These are phyloP conservation scores for Rutpela maculata DNA, from an alignment of 2,888 invertebrate genomes.

Conservation along the genomic window DNA sequence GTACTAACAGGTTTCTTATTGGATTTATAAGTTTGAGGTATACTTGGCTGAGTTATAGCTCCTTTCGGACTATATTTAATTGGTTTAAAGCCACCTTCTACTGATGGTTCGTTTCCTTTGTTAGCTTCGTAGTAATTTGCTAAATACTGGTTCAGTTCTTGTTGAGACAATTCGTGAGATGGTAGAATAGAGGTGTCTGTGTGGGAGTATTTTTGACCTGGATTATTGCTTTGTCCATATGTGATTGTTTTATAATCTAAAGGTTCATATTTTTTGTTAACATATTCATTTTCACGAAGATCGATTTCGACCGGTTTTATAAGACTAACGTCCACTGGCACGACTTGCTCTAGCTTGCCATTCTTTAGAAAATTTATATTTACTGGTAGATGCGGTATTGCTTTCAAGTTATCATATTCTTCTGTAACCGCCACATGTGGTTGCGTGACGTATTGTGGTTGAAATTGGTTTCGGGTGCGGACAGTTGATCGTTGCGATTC, in stretches of 20 bases:
- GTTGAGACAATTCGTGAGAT: conserved; percentile 61
- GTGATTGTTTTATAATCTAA: conserved; percentile 4
- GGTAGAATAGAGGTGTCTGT: conserved; percentile 46
- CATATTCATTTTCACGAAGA: conserved; percentile 48
- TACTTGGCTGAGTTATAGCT: conserved; percentile 51
- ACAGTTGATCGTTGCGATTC: conserved; percentile 54
- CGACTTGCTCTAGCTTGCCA: conserved; percentile 56
- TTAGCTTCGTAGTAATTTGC: conserved; percentile 60
- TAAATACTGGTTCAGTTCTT: conserved; percentile 62
- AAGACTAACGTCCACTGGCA: conserved; percentile 64
- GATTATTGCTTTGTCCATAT: neutral
- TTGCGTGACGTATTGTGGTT: conserved; percentile 21
- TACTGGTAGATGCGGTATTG: conserved; percentile 57
- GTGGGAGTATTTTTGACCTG: neutral
- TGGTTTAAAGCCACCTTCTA: conserved; percentile 66
- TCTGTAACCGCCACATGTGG: conserved; percentile 33
- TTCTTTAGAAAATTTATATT: conserved; percentile 62
- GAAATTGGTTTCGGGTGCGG: conserved; percentile 33
- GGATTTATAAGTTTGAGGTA: conserved; percentile 67
- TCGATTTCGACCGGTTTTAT: conserved; percentile 66
- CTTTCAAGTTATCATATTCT: conserved; percentile 38
- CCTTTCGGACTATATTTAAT: conserved; percentile 58
- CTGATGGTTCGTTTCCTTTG: conserved; percentile 53
- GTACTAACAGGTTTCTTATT: conserved; percentile 73
- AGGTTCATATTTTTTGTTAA: neutral